Percentiles rank a stretch among this genome's conserved stretches.
Conservation (phyloP, 2,113 vertebrate genomes). For the pig (Sus scrofa) region T2T-Sscrofa CM000820.6:68971001-68971500, state of each 20-base stretch:
- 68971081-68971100: conserved; percentile 21
- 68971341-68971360: conserved; percentile 60
- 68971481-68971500: not conserved
- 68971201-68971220: not conserved
- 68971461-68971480: not conserved
- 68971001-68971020: not conserved
- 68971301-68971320: conserved; percentile 51
- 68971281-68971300: conserved; percentile 73
- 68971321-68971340: conserved; percentile 53
- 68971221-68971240: conserved; percentile 29
- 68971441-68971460: not conserved
- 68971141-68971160: not conserved
- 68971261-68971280: not conserved
- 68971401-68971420: not conserved
- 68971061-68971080: not conserved
- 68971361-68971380: conserved; percentile 6
- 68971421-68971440: conserved; percentile 17
- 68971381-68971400: conserved; percentile 51
- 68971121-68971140: not conserved
- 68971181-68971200: conserved; percentile 1
- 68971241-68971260: conserved; percentile 61
- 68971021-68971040: not conserved
- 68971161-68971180: not conserved
- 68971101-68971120: not conserved
- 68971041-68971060: not conserved